These are phyloP conservation scores for Cacoxenus indagator DNA, from an alignment of 2,888 invertebrate species.

Conservation along the genomic window DNA sequence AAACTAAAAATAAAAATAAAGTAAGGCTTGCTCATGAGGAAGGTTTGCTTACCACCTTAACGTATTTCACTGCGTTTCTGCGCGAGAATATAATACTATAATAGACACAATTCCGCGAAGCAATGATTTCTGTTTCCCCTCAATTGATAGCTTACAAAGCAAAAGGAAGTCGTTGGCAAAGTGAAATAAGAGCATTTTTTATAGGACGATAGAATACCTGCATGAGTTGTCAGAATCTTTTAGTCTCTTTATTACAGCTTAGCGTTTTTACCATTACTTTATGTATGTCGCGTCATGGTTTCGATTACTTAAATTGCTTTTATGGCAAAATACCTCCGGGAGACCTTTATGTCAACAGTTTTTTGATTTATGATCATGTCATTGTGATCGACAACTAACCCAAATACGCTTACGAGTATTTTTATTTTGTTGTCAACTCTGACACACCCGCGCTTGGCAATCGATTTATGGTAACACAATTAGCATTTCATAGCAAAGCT, in stretches of 20 bases:
- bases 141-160: neutral
- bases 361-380: neutral
- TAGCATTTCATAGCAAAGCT: neutral
- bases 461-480: neutral
- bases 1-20: neutral
- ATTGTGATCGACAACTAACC: neutral
- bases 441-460: conserved; percentile 3
- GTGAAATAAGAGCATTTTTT: neutral
- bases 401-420: neutral
- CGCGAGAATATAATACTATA: neutral
- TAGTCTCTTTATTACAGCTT: too few species aligned
- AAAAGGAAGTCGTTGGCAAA: neutral
- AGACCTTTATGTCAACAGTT: neutral
- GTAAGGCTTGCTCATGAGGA: neutral
- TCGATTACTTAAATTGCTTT: neutral
- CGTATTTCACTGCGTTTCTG: neutral
- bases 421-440: neutral
- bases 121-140: neutral
- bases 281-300: neutral
- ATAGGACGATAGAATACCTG: neutral
- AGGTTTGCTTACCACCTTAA: neutral
- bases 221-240: neutral
- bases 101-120: conserved; percentile 1
- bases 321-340: neutral
- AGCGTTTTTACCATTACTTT: neutral